Base-by-base conservation (phyloP, 2,113 vertebrate species). In the Saccopteryx bilineata region DNA sequence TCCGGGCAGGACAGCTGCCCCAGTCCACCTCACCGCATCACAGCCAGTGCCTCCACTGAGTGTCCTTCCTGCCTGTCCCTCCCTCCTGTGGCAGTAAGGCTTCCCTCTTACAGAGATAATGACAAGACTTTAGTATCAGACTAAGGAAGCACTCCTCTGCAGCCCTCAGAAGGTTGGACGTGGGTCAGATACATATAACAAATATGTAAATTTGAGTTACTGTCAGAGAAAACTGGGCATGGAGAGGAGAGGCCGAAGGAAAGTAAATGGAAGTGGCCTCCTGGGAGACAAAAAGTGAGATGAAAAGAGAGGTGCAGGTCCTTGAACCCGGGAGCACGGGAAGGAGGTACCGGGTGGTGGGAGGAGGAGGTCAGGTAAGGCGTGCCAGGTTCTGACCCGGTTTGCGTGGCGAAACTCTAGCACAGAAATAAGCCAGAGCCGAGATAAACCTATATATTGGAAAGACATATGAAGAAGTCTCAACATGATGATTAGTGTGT, bases 301-400 rank as follows among this genome's bases (percentile, higher is more conserved):
- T 9, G 6, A 26, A 86, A 78, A 17, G 19, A 94, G 17, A 91
- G 8, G 18, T 5, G 39, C 5, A 2, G 10, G 76, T 21, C 17
- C 60, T 58, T 9, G 13, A 1, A 1, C 1, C 2, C 13, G 39
- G 50, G n/a, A 23, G 1, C 11, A 6, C 10, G 54, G 14, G 28
- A 54, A 5, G 11, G 19, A n/a, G 18, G 15, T 3, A 5, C 11
- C 14, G 0, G 17, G 48, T 26, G 78, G 61, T 7, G 8, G 11
- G 15, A 6, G 12, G 19, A 15, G 26, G 10, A 56, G 17, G 21
- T 1, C 0, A 1, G 24, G 46, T 72, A 33, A 9, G 4, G 7
- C 2, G 24, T 18, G 93, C 46, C 46, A 18, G 33, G 18, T 58
- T 66, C 39, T 12, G 26, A 28, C 31, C 46, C 14, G 14, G 31